These are phyloP conservation scores for Melinopterus prodromus DNA, from an alignment of 2,888 invertebrate genomes.

Conservation along the genomic window DNA sequence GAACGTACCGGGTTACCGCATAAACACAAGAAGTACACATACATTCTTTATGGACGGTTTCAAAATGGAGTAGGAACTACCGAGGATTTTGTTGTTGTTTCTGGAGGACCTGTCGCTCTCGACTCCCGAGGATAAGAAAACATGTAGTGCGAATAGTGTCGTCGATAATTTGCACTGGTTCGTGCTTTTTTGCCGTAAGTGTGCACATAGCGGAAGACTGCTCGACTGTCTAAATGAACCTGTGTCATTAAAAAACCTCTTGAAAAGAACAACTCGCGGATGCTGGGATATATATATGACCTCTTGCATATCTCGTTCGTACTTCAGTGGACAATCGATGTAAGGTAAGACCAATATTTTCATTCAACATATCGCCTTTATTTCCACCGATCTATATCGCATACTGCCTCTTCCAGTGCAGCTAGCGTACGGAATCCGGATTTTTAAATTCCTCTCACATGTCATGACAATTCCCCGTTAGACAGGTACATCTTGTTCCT, in stretches of 20 bases:
- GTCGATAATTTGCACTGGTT: neutral
- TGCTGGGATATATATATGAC: constrained; percentile 39
- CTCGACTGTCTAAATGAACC: constrained; percentile 12
- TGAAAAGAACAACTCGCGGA: constrained; percentile 20
- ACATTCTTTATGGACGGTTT: constrained; percentile 55
- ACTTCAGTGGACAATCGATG: constrained; percentile 33
- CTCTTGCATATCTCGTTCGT: constrained; percentile 34
- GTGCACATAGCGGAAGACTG: neutral
- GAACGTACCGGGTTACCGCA: neutral
- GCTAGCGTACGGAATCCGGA: neutral
- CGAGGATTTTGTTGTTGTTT: constrained; percentile 55
- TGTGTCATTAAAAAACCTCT: constrained; percentile 20
- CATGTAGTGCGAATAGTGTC: constrained; percentile 32
- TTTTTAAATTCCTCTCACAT: neutral
- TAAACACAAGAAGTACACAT: constrained; percentile 47
- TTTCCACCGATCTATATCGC: neutral
- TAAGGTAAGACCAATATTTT: constrained; percentile 38
- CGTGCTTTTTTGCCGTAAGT: neutral
- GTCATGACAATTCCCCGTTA: neutral
- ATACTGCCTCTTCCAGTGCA: neutral
- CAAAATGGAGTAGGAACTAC: constrained; percentile 57
- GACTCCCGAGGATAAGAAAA: constrained; percentile 26
- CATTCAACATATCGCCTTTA: constrained; percentile 14
- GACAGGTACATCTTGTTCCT: neutral
- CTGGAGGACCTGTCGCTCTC: constrained; percentile 23